Conservation (phyloP, 2,113 vertebrate species). For the Saguinus midas region DNA sequence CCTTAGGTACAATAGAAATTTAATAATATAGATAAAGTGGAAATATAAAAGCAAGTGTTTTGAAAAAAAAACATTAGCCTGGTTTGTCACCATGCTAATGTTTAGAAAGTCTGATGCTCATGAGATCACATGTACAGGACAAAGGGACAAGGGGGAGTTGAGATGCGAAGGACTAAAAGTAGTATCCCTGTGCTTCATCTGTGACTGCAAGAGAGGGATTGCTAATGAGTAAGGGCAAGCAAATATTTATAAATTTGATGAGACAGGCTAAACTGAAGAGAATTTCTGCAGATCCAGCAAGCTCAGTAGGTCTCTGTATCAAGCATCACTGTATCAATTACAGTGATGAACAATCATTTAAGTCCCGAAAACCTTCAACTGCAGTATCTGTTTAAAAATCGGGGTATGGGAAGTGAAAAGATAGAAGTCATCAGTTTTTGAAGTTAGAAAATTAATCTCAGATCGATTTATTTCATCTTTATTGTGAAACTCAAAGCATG, state of each 20-base stretch:
- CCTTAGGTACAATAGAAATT: background rate
- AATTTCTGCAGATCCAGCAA: background rate
- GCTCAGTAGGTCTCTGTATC: background rate
- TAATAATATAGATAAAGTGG: background rate
- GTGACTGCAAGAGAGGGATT: background rate
- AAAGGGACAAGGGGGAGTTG: background rate
- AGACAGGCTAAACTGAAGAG: constrained; percentile 8
- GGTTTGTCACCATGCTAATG: background rate
- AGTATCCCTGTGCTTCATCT: background rate
- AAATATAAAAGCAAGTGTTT: background rate
- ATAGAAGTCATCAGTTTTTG: background rate
- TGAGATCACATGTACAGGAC: background rate
- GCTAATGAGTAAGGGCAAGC: background rate
- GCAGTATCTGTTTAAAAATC: background rate
- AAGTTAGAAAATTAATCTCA: constrained; percentile 13
- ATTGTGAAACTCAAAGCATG: background rate
- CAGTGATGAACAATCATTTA: background rate
- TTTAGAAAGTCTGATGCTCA: background rate
- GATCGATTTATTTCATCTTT: background rate
- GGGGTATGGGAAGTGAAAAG: background rate
- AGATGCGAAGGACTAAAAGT: background rate
- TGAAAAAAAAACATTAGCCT: background rate
- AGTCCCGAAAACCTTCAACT: background rate
- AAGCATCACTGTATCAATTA: background rate
- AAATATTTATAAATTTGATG: background rate